Evolutionary conservation across 2,797 vertebrate species (phyloP).

Genomic region (Propithecus perrieri): DNA sequence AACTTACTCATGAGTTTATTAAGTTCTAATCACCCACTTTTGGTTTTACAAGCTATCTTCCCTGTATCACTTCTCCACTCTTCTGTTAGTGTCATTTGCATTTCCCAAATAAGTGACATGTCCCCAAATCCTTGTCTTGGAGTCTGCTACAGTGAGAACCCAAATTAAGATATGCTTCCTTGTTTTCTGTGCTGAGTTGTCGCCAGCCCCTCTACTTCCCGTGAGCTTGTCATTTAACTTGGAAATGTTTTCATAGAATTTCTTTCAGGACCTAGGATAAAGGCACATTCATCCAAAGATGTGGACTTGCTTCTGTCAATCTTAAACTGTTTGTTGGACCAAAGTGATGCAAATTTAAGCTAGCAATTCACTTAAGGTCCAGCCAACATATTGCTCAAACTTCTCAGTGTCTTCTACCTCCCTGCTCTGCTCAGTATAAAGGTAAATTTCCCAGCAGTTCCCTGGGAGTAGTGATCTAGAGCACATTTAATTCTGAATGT

Average conservation of each 20-base stretch:
- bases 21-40: not conserved
- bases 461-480: not conserved
- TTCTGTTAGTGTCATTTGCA: not conserved
- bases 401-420: not conserved
- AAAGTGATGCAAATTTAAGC: not conserved
- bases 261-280: not conserved
- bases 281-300: not conserved
- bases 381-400: not conserved
- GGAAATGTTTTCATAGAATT: not conserved
- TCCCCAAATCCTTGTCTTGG: not conserved
- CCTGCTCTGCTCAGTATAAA: not conserved
- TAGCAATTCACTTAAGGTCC: not conserved
- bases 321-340: not conserved
- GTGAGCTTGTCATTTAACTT: not conserved
- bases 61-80: not conserved
- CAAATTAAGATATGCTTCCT: not conserved
- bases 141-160: not conserved
- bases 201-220: not conserved
- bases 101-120: not conserved
- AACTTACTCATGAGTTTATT: not conserved
- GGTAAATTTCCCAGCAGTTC: not conserved
- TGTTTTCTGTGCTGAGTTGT: not conserved
- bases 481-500: not conserved
- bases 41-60: not conserved
- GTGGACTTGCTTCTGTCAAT: not conserved